phyloP scores from a whole-genome alignment of 2,888 invertebrate species.

The Lycocerus yunnanus region DNA sequence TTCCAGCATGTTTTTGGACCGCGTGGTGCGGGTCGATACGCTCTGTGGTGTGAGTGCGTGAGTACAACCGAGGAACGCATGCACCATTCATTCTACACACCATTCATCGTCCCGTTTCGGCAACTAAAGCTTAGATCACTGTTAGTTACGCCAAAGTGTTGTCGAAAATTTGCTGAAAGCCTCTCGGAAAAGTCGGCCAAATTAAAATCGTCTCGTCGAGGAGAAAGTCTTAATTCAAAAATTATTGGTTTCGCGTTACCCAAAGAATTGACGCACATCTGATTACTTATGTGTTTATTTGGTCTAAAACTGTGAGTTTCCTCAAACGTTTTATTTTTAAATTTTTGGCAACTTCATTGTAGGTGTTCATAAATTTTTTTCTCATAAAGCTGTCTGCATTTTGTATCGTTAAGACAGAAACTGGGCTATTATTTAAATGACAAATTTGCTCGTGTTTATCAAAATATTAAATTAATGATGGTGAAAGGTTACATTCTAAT shows the following conservation, averaged over 20 bases:
- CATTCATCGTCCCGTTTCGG: slow-evolving; percentile 35
- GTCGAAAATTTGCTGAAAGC: neutral
- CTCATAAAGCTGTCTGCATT: slow-evolving; percentile 1
- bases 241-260: neutral
- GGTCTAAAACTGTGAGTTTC: neutral
- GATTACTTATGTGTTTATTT: neutral
- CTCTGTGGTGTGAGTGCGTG: slow-evolving; percentile 44
- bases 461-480: neutral
- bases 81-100: slow-evolving; percentile 43
- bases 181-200: neutral
- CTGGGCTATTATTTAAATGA: neutral
- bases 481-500: neutral
- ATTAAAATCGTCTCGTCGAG: neutral
- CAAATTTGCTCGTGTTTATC: slow-evolving; percentile 1
- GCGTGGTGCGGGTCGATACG: slow-evolving; percentile 44
- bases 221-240: neutral
- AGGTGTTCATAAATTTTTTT: slow-evolving; percentile 2
- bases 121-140: slow-evolving; percentile 31
- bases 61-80: slow-evolving; percentile 43
- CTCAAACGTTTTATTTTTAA: neutral
- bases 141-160: slow-evolving; percentile 21
- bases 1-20: slow-evolving; percentile 39
- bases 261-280: neutral
- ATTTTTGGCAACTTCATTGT: neutral
- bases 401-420: neutral